These are phyloP conservation scores for Ceratotherium simum DNA, from an alignment of 2,113 vertebrate genomes.

Conservation along the genomic window DNA sequence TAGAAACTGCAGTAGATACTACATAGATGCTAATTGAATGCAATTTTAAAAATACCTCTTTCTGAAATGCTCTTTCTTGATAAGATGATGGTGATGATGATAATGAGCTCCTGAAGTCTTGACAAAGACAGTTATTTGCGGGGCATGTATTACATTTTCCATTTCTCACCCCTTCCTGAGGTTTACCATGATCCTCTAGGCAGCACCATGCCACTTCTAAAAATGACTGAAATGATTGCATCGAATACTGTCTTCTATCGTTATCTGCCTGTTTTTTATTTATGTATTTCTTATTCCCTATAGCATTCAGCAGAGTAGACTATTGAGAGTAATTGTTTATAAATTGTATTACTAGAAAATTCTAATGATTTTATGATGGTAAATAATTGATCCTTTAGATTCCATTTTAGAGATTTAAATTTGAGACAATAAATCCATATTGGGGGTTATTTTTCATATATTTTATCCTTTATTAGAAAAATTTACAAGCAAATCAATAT, in stretches of 20 bases:
- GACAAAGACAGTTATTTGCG: background rate
- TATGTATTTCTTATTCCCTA: background rate
- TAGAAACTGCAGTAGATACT: background rate
- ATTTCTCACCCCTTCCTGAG: background rate
- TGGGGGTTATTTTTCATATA: background rate
- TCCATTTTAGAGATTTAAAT: background rate
- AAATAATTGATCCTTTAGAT: background rate
- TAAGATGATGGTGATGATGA: background rate
- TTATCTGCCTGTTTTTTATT: background rate
- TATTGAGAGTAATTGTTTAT: background rate
- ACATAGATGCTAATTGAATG: background rate
- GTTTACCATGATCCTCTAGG: background rate
- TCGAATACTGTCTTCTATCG: background rate
- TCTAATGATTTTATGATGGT: background rate
- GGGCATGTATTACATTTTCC: background rate
- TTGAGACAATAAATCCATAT: background rate
- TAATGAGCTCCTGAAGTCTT: background rate
- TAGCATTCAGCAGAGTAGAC: background rate
- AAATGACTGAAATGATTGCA: background rate
- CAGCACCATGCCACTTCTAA: background rate
- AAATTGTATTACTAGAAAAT: background rate
- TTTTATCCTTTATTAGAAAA: conserved; percentile 6
- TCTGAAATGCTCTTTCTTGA: background rate
- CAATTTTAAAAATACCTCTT: background rate
- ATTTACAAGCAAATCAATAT: background rate